Evolutionary conservation across 2,797 vertebrate genomes (phyloP), one percentile per base, ranked within the genome.

Genomic region (Serranus cabrilla): DNA sequence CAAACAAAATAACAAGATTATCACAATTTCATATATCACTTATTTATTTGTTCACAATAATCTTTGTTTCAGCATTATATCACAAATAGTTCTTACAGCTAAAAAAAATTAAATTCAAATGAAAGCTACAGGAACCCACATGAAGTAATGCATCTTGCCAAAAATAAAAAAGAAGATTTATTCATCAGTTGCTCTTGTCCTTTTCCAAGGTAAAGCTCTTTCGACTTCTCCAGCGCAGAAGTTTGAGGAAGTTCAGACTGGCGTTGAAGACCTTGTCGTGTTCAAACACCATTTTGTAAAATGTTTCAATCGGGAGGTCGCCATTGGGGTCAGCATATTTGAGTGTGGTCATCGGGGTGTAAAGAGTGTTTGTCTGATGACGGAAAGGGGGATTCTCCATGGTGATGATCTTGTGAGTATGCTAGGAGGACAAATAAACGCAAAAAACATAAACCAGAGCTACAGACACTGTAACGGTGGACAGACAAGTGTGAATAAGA

Each of bases 261-360:
- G 95, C 95, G 6, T 89, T 96, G 91, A 97, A 97, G 74, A 97
- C 87, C 83, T 96, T 96, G 84, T 96, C 95, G 1, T 97, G 95
- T 64, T 96, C 95, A 82, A 97, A 97, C 81, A 96, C 94, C 96
- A 96, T 95, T 86, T 96, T 96, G 90, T 97, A 96, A 92, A 97
- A 97, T 11, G 89, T 96, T 40, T 97, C 96, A 12, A 97, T 96
- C 7, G 96, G 94, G 27, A 97, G 94, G 74, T 97, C 96, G n/a
- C 96, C 96, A 1, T 90, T 95, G 18, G 96, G 96, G 83, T 97
- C 96, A 2, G 95, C 96, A 0, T 96, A 97, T 78, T 97, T 97
- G 14, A 97, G 92, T 1, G 96, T 97, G 74, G 96, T 97, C 95
- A 97, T 95, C 0, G 96, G 96, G 8, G 96, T 96, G 81, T 97